Conservation (phyloP, 2,888 invertebrate genomes). For the Camptogramma bilineatum region DNA sequence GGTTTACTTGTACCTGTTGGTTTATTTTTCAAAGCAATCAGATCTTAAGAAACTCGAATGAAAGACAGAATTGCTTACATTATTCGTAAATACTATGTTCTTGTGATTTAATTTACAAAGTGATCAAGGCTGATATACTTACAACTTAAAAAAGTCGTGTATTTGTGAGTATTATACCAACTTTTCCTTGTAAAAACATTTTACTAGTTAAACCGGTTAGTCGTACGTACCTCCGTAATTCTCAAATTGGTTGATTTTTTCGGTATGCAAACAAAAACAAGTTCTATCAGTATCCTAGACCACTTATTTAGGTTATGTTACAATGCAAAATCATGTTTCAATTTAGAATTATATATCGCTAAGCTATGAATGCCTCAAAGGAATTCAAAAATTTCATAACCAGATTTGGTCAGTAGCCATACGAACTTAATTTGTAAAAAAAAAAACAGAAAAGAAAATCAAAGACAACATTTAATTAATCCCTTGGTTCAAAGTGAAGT, state of each 20-base stretch:
- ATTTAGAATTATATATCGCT: neutral
- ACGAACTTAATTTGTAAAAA: too few species aligned
- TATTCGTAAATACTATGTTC: too few species aligned
- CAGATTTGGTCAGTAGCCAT: too few species aligned
- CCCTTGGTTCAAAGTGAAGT: neutral
- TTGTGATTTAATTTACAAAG: neutral
- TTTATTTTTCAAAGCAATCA: neutral
- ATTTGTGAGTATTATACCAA: neutral
- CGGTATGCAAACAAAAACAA: neutral
- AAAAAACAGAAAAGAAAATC: too few species aligned
- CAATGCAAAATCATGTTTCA: neutral
- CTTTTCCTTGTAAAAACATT: slow-evolving; percentile 4
- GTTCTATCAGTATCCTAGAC: neutral
- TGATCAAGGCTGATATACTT: neutral
- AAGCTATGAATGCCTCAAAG: neutral
- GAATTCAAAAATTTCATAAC: too few species aligned
- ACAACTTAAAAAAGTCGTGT: too few species aligned
- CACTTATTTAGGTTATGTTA: neutral
- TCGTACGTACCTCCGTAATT: neutral
- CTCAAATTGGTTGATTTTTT: neutral
- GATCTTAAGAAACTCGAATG: neutral
- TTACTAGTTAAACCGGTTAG: slow-evolving; percentile 11
- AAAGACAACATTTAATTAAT: too few species aligned
- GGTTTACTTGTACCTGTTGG: neutral
- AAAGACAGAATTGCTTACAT: neutral